Evolutionary conservation across 2,113 vertebrate genomes (phyloP).

Genomic region (Daubentonia madagascariensis): DNA sequence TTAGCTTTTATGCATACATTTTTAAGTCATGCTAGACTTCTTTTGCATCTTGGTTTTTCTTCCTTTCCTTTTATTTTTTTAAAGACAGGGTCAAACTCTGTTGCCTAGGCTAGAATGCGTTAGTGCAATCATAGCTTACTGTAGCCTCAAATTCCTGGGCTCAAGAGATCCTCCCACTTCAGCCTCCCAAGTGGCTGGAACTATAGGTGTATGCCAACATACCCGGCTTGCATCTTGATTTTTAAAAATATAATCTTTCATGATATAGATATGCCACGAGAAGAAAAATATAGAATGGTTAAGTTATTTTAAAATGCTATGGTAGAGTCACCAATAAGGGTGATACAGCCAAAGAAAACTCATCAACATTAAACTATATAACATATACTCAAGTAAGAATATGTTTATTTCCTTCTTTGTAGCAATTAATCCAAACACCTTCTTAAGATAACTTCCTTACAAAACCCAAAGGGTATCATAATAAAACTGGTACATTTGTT

Average conservation of each 20-base stretch:
- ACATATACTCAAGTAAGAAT: neutral
- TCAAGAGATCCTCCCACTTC: too few species aligned
- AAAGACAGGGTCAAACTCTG: too few species aligned
- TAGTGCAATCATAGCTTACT: too few species aligned
- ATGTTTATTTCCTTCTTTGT: neutral
- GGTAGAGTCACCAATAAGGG: neutral
- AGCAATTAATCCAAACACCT: constrained; percentile 27
- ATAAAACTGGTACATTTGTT: neutral
- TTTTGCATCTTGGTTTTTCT: neutral
- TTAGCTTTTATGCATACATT: neutral
- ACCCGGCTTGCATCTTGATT: neutral
- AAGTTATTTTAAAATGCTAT: constrained; percentile 34
- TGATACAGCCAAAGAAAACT: constrained; percentile 7
- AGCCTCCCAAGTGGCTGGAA: too few species aligned
- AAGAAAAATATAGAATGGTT: neutral
- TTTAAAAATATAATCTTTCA: constrained; percentile 14
- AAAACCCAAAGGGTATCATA: constrained; percentile 31
- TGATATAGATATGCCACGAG: neutral
- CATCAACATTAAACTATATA: neutral
- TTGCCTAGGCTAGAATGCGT: too few species aligned
- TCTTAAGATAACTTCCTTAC: neutral
- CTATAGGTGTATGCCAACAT: too few species aligned
- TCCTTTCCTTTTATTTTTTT: too few species aligned
- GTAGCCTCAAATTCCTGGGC: too few species aligned
- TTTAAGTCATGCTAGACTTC: neutral